A percentile compares a stretch with the other conserved stretches of the same genome.
Conservation (phyloP, 2,888 invertebrate genomes). For the Drosophila flavopinicola region DNA sequence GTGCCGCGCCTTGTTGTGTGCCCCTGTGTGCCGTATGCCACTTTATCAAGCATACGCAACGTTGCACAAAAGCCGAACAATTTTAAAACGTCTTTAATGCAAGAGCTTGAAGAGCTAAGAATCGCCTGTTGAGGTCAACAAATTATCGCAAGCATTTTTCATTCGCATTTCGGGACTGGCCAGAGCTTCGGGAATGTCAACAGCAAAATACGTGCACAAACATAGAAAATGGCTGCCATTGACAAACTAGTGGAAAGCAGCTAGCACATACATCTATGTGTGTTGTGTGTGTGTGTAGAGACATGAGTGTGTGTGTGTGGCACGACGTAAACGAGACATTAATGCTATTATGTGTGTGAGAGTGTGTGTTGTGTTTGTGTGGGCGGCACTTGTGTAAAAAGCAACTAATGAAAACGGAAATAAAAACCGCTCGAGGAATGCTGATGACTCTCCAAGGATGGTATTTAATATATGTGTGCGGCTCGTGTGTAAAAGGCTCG, state of each 20-base stretch:
- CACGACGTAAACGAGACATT: slow-evolving; percentile 73
- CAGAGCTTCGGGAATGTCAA: slow-evolving; percentile 66
- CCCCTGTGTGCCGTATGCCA: slow-evolving; percentile 41
- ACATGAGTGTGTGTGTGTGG: slow-evolving; percentile 3
- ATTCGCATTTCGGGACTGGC: slow-evolving; percentile 56
- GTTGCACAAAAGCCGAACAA: slow-evolving; percentile 49
- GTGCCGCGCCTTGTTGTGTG: slow-evolving; percentile 17
- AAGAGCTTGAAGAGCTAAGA: slow-evolving; percentile 17
- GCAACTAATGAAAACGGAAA: slow-evolving; percentile 81
- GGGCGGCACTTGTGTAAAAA: slow-evolving; percentile 78
- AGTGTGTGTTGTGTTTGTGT: slow-evolving; percentile 34
- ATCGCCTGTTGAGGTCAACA: slow-evolving; percentile 75
- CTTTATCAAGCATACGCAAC: slow-evolving; percentile 64
- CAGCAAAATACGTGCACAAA: slow-evolving; percentile 79
- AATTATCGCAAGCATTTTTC: slow-evolving; percentile 73
- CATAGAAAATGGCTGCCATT: slow-evolving; percentile 79
- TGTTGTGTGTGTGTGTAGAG: neutral
- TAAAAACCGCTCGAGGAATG: slow-evolving; percentile 81
- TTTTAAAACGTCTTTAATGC: slow-evolving; percentile 37
- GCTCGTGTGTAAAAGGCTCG: slow-evolving; percentile 65
- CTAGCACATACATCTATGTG: slow-evolving; percentile 26
- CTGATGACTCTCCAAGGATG: slow-evolving; percentile 81
- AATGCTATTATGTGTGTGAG: slow-evolving; percentile 69
- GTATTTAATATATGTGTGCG: slow-evolving; percentile 65
- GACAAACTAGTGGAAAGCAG: slow-evolving; percentile 58